Base-by-base conservation (phyloP, 2,797 vertebrate species). In the Cossypha niveicapilla region DNA sequence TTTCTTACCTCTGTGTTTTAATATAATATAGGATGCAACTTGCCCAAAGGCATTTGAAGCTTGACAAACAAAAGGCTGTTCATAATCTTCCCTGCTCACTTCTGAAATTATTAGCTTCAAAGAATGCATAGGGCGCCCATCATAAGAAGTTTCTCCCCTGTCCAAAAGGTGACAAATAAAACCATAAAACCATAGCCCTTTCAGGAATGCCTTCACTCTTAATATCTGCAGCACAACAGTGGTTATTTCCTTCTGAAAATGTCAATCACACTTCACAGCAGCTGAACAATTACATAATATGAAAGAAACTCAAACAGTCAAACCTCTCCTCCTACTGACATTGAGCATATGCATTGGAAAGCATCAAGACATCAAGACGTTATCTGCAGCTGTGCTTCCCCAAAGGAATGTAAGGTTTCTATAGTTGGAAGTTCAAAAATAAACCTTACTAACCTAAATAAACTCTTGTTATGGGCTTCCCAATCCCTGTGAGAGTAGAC, bases 41-140 rank as follows among this genome's bases (percentile, higher is more conserved):
- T 97, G 73, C 7, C 96, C 97, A 79, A 94, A 91, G 34, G 93
- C 63, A 72, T 94, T 88, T 25, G 93, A 90, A 58, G 97, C 97
- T 2, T 97, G 92, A 39, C 98, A 98, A 6, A 87, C 61, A 94
- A 98, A 98, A 0, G 94, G 94, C 11, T 62, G 95, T 32, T 94
- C 94, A 10, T 97, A 98, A 84, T 98, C 98, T 68, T 97, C 97
- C 67, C 73, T 95, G 66, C 74, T 96, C 65, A 98, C 97, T 95
- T 97, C 94, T 4, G 79, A 96, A 96, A 98, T 98, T 22, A 96
- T 96, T 18, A 98, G 88, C 73, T 96, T 97, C 71, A 96, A 51
- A 10, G 94, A 97, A 78, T 95, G 68, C 62, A 92, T 7, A 50
- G 76, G 91, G 22, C 94, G 77, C 48, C 96, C 93, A 28, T 76